A percentile compares a stretch with the other conserved stretches of the same genome.
These are phyloP conservation scores for Forbesichthys papilliferus DNA, from an alignment of 2,113 vertebrate species.

Conservation along the genomic window DNA sequence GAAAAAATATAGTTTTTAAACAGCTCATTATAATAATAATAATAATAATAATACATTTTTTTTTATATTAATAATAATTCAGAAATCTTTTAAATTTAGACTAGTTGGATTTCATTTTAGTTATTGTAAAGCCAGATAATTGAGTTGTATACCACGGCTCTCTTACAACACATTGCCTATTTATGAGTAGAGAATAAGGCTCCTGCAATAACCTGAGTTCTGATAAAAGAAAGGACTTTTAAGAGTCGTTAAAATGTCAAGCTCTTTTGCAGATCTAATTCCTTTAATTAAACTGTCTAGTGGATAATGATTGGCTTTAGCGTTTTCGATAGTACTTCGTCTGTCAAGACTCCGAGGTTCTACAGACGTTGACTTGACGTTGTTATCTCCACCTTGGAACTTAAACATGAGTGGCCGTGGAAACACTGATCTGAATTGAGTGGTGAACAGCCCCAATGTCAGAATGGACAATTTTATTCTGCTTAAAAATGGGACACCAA, in stretches of 20 bases:
- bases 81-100: too few species aligned
- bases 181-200: conserved; percentile 22
- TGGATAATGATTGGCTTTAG: conserved; percentile 51
- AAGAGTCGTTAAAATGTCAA: conserved; percentile 62
- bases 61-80: too few species aligned
- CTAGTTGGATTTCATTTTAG: too few species aligned
- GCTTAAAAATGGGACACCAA: not conserved
- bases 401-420: conserved; percentile 10
- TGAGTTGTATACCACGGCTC: conserved; percentile 16
- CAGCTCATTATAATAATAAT: too few species aligned
- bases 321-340: not conserved
- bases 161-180: not conserved
- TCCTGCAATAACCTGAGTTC: conserved; percentile 48
- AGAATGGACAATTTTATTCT: not conserved
- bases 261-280: conserved; percentile 43
- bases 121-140: not conserved
- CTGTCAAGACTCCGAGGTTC: conserved; percentile 27
- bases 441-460: not conserved
- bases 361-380: conserved; percentile 15
- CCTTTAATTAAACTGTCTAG: conserved; percentile 63
- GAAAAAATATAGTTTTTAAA: too few species aligned
- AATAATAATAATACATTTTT: too few species aligned
- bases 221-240: conserved; percentile 31
- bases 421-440: conserved; percentile 3
- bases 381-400: conserved; percentile 4